Evolutionary conservation across 2,888 invertebrate species (phyloP), one percentile per base, ranked within the genome.

Genomic region (Rhingia rostrata): DNA sequence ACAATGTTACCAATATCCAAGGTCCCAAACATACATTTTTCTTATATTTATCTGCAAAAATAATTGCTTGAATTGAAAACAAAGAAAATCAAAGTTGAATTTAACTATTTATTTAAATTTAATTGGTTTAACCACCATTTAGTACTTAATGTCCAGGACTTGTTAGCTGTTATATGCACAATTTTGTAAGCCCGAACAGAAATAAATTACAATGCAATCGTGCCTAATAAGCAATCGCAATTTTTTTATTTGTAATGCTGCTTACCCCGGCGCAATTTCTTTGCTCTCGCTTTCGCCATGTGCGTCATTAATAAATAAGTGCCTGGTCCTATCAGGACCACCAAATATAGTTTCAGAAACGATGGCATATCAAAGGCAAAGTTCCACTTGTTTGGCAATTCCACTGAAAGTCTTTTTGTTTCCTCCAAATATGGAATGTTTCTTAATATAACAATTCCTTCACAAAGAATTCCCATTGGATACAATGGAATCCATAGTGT

Each of bases 401-500:
- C 92, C 2, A 97, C 89, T 0, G 95, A 94, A 89, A 96, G 97
- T 67, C 92, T 94, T 61, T 94, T 93, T 0, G 97, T 96, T 89
- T 97, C 96, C 87, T 98, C 97, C 88, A 97, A 96, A 90, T 96
- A 97, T 0, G 97, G 97, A 89, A 98, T 95, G 90, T 97, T 96
- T 64, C 97, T 93, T 14, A 97, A 92, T 49, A 96, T 93, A 10
- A 97, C 93, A 4, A 96, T 94, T 0, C 97, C 96, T 92, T 99
- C 98, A 88, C 96, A 96, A 0, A 97, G 89, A 87, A 98, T 95
- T 5, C 98, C 98, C 45, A 98, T 90, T 0, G 99, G 99, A 91
- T 98, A 99, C 0, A 98, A 93, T 0, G 97, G 95, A 86, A 99
- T 97, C 98, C 98, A 99, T 72, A 97, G 93, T 0, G 97, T 96